Evolutionary conservation across 92 coral and sea anemone genomes (phyloP), one percentile per base, ranked within the genome.

Genomic region (Muricea muricata): DNA sequence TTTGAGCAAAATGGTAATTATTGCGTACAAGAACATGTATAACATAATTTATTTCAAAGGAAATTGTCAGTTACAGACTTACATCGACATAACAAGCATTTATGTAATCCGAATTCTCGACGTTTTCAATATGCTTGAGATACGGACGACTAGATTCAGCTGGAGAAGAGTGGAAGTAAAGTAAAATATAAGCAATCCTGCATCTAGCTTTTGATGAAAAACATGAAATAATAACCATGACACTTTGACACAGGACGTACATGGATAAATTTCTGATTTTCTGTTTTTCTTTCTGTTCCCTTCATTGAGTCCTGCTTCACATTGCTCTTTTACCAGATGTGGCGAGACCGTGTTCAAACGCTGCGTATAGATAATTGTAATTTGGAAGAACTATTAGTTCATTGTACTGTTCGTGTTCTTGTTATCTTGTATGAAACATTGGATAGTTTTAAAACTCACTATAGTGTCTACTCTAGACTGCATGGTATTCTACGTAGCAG

Each of bases 61-160:
- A 52, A 0, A 37, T 37, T 37, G 42, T 37, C 42, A 52, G 3
- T 52, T 17, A 52, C 26, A 52, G 3, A 70, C 76, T 70, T 21
- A 70, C 76, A 40, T 70, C 76, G 20, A 70, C 76, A 15, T 14
- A 70, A 39, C 76, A 70, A 70, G 76, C 76, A 70, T 70, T 70
- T 21, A 70, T 32, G 29, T 65, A 65, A 65, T 65, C 72, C 37
- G 72, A 65, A 7, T 65, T 65, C 42, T 26, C 35, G 18, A 34
- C 45, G 21, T 40, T 40, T 7, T 40, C 50, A 23, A 70, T 20
- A 70, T 70, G 76, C 0, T 21, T 6, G 11, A 70, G 76, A 33
- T 18, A 40, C 1, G 45, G 21, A 23, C 76, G 39, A 21, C 21
- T 1, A 70, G 24, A 34, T 23, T 70, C 76, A 70, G 76, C 76